Evolutionary conservation across 1,140 invertebrate species (phyloP), one percentile per base, ranked within the genome.

Genomic region (Drosophila parabipectinata): DNA sequence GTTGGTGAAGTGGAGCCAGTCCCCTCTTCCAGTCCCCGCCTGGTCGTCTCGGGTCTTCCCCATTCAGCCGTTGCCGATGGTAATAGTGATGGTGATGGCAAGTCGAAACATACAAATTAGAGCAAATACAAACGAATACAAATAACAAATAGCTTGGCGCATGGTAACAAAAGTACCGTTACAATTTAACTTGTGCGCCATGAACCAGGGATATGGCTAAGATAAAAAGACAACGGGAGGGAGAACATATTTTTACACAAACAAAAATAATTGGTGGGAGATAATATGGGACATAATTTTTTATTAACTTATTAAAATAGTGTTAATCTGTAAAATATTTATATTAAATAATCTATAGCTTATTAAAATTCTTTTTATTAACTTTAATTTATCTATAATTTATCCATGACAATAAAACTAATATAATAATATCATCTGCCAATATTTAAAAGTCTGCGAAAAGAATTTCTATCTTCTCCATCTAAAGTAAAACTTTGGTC

Each of bases 131-230:
- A 67, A 74, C 63, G 75, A 85, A 79, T 79, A 68, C 69, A 74
- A 77, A 81, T 77, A 87, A 87, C 73, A 87, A 85, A 87, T 85
- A 78, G 82, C 74, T 51, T 57, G 44, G 82, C 78, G 82, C 82
- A 87, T 85, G 82, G 82, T 72, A 85, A 85, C 82, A 87, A 87
- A 87, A 57, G 73, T 87, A 75, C 82, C 82, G 82, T 85, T 85
- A 85, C 77, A 61, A 62, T 81, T 81, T 53, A 41, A 74, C 72
- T 74, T 74, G 72, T 53, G 73, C 32, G 52, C 52, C 69, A 41
- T 52, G 47, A 28, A 63, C 47, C 53, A 71, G 57, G 51, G n/a
- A 44, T 44, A 44, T 18, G n/a, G 41, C 15, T 18, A 44, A 37
- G 34, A 37, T n/a, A 14, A n/a, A 12, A 47, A 26, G 18, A 18